phyloP scores from a whole-genome alignment of 2,888 invertebrate genomes.

The Sabatieria punctata region DNA sequence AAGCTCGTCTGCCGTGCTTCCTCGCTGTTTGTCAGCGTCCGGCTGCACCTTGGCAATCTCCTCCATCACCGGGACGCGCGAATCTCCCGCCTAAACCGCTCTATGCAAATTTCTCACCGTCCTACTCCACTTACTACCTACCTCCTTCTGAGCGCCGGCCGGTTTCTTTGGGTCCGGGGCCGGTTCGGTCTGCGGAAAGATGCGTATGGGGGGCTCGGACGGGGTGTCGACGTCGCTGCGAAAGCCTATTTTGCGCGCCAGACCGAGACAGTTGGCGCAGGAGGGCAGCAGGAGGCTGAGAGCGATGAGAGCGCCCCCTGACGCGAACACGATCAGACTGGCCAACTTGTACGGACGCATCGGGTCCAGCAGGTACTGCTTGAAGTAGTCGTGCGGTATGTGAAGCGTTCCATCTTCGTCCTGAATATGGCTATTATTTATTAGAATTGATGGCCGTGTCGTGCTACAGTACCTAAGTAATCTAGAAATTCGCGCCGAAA shows the following conservation, averaged over 20 bases:
- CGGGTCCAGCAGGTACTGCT: neutral
- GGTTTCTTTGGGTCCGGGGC: too few species aligned
- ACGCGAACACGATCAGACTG: constrained; percentile 1
- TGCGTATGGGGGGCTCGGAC: neutral
- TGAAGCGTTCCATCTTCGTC: too few species aligned
- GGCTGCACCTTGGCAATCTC: constrained; percentile 1
- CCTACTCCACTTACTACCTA: too few species aligned
- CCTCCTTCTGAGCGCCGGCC: too few species aligned
- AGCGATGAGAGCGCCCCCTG: neutral
- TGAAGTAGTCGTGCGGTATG: neutral
- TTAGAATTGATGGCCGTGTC: too few species aligned
- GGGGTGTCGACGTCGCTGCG: neutral
- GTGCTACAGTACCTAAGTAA: too few species aligned
- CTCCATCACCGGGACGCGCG: neutral
- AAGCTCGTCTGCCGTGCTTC: too few species aligned
- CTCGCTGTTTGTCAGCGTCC: neutral
- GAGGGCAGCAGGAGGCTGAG: constrained; percentile 2
- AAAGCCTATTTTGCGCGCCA: neutral
- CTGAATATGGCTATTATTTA: too few species aligned
- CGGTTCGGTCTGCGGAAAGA: too few species aligned
- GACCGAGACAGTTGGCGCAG: neutral
- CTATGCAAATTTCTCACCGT: too few species aligned
- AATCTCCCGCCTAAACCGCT: too few species aligned
- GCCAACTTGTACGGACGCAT: neutral
- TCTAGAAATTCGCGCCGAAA: too few species aligned